Conservation (phyloP, 2,797 vertebrate species). For the Glyptemys insculpta region DNA sequence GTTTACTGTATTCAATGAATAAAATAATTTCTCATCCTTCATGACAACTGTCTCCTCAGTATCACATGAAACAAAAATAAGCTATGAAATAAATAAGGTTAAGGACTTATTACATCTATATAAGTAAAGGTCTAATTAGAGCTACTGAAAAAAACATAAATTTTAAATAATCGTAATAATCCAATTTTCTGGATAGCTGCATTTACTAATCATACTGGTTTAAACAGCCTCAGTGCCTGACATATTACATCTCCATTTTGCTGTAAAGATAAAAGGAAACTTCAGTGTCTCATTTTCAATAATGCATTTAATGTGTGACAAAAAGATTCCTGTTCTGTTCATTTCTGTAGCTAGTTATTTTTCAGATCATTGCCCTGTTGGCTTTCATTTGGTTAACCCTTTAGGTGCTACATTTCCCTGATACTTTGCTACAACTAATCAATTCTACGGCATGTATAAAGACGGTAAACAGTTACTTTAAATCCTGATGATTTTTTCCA, state of each 20-base stretch:
- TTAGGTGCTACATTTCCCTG: neutral
- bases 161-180: conserved; percentile 9
- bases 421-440: neutral
- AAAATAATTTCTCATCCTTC: neutral
- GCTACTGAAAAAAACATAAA: neutral
- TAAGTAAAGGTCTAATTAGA: conserved; percentile 60
- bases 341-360: conserved; percentile 32
- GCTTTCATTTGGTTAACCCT: conserved; percentile 30
- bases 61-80: conserved; percentile 10
- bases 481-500: fast-evolving
- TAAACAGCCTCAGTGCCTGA: conserved; percentile 29
- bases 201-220: conserved; percentile 1
- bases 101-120: conserved; percentile 31
- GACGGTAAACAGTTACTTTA: neutral
- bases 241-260: conserved; percentile 51
- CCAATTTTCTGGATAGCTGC: conserved; percentile 13
- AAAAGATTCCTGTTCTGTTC: conserved; percentile 34
- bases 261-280: conserved; percentile 52
- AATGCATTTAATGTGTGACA: conserved; percentile 22
- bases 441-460: neutral
- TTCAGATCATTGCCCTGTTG: neutral
- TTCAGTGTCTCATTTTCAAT: conserved; percentile 47
- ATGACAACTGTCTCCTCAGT: neutral
- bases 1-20: neutral
- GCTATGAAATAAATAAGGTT: conserved; percentile 13